Evolutionary conservation across 2,888 invertebrate genomes (phyloP).

Genomic region (Hedya salicella): DNA sequence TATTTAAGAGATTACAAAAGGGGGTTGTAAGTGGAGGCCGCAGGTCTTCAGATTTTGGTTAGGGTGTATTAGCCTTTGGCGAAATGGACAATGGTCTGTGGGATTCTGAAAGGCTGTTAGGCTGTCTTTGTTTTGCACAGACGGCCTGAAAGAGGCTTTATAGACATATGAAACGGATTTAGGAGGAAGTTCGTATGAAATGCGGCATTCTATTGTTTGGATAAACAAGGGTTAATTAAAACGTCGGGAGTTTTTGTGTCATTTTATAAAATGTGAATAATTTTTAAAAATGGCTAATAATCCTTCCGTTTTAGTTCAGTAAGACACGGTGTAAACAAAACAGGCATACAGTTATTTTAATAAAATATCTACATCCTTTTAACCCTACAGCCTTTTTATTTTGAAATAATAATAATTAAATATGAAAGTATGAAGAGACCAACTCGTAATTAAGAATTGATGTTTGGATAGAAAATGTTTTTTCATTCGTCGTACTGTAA

Average conservation of each 20-base stretch:
- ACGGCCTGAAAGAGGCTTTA: constrained; percentile 29
- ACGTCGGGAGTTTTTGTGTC: constrained; percentile 9
- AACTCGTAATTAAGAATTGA: too few species aligned
- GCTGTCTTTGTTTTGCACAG: constrained; percentile 61
- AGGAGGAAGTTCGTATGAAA: constrained; percentile 32
- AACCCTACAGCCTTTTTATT: too few species aligned
- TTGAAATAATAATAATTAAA: too few species aligned
- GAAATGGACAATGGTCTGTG: constrained; percentile 69
- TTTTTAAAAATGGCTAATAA: background rate
- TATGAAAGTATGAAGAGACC: too few species aligned
- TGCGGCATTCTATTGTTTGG: constrained; percentile 31
- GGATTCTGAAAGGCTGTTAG: constrained; percentile 64
- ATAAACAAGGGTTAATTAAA: constrained; percentile 41
- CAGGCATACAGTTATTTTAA: too few species aligned
- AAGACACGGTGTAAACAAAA: background rate
- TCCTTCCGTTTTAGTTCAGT: background rate
- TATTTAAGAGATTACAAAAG: constrained; percentile 46
- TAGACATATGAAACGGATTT: constrained; percentile 37
- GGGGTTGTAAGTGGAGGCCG: constrained; percentile 49
- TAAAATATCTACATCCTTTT: too few species aligned
- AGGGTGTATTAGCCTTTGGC: constrained; percentile 55
- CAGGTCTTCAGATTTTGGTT: constrained; percentile 52
- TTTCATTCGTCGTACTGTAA: too few species aligned
- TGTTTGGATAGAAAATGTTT: too few species aligned
- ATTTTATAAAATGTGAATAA: constrained; percentile 17